phyloP scores from a whole-genome alignment of 2,113 vertebrate genomes.

The Nerophis ophidion region DNA sequence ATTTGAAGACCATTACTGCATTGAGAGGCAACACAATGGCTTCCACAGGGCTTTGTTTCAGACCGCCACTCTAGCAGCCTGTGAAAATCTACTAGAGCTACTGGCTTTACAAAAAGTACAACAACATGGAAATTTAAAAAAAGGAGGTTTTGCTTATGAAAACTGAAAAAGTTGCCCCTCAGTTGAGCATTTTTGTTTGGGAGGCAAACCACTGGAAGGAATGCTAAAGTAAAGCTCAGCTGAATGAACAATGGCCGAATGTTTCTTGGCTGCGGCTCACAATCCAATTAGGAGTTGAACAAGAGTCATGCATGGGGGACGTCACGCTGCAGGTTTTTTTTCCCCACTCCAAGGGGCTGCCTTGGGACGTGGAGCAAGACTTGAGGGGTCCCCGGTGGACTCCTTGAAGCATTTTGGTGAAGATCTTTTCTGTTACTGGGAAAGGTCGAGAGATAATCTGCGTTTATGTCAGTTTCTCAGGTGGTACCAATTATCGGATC shows the following conservation, averaged over 20 bases:
- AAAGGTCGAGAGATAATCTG: constrained; percentile 70
- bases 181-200: constrained; percentile 62
- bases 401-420: constrained; percentile 57
- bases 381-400: constrained; percentile 65
- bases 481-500: constrained; percentile 70
- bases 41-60: constrained; percentile 77
- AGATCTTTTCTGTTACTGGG: constrained; percentile 74
- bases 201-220: constrained; percentile 60
- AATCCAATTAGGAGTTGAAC: constrained; percentile 95
- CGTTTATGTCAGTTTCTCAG: constrained; percentile 71
- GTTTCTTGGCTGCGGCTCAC: constrained; percentile 73
- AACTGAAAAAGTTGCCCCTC: constrained; percentile 53
- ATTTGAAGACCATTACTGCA: constrained; percentile 85
- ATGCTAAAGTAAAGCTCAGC: constrained; percentile 66
- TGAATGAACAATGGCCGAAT: constrained; percentile 77
- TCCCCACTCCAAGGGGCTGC: constrained; percentile 4
- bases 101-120: constrained; percentile 40
- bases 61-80: constrained; percentile 75
- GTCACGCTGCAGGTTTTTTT: constrained; percentile 78
- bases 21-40: constrained; percentile 77
- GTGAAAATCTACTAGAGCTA: constrained; percentile 83
- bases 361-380: constrained; percentile 20
- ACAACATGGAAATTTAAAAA: not conserved
- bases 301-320: constrained; percentile 87
- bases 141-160: constrained; percentile 72